phyloP scores from a whole-genome alignment of 2,888 invertebrate species.

The Orthosia incerta region DNA sequence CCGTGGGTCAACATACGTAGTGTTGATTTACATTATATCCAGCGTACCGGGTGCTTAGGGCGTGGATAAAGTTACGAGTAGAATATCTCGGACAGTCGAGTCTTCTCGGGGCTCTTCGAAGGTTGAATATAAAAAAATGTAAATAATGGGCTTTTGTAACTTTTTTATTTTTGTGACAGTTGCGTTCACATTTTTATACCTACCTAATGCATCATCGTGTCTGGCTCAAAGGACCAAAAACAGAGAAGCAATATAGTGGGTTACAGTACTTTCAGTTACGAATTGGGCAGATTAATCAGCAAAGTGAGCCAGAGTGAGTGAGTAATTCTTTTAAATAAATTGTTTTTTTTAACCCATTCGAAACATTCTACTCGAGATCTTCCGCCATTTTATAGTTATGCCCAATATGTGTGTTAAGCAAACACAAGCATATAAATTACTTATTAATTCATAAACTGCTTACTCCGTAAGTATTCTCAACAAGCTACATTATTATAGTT shows the following conservation, averaged over 20 bases:
- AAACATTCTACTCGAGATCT: slow-evolving; percentile 39
- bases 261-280: background rate
- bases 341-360: background rate
- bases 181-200: background rate
- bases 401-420: slow-evolving; percentile 26
- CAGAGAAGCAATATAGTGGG: background rate
- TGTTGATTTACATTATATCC: background rate
- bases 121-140: too few species aligned
- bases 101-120: too few species aligned
- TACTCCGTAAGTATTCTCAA: slow-evolving; percentile 82
- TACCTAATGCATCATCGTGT: background rate
- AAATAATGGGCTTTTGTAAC: too few species aligned
- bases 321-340: too few species aligned
- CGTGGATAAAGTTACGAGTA: slow-evolving; percentile 20
- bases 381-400: slow-evolving; percentile 12
- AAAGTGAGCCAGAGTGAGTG: too few species aligned
- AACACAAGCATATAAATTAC: slow-evolving; percentile 24
- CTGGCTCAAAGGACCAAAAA: background rate
- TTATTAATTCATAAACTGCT: slow-evolving; percentile 76
- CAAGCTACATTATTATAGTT: slow-evolving; percentile 84
- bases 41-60: background rate
- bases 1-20: slow-evolving; percentile 31
- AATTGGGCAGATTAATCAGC: too few species aligned
- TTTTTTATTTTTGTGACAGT: background rate
- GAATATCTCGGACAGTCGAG: slow-evolving; percentile 25